A percentile compares a stretch with the other conserved stretches of the same genome.
phyloP scores from a whole-genome alignment of 30 jellyfish, hydroid and myxozoan genomes.

The Pelagia noctiluca region DNA sequence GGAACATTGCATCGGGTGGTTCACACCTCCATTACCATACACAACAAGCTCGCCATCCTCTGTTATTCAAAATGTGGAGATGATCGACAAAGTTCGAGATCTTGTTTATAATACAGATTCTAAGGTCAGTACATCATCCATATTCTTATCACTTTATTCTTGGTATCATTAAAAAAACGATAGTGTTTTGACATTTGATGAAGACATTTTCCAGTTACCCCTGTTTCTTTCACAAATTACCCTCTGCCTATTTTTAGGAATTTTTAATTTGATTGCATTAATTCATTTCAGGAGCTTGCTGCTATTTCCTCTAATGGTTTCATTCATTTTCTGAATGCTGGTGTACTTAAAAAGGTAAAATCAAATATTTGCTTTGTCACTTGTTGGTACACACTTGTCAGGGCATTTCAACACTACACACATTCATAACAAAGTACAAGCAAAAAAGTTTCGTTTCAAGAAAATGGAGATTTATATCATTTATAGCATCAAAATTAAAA shows the following conservation, averaged over 20 bases:
- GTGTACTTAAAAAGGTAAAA: conserved; percentile 57
- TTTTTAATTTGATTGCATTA: not conserved
- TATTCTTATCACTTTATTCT: not conserved
- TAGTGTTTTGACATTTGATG: not conserved
- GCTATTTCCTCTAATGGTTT: conserved; percentile 93
- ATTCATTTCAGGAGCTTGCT: conserved; percentile 72
- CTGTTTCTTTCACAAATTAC: not conserved
- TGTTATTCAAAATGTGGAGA: conserved; percentile 50
- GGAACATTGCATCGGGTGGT: conserved; percentile 23
- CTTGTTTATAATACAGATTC: conserved; percentile 73
- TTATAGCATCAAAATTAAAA: too few relatives aligned
- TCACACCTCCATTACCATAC: conserved; percentile 49
- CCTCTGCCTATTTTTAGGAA: not conserved
- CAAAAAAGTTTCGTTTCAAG: too few relatives aligned
- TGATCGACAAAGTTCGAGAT: conserved; percentile 86
- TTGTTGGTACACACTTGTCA: too few relatives aligned
- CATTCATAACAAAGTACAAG: too few relatives aligned
- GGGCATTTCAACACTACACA: too few relatives aligned
- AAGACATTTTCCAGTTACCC: not conserved
- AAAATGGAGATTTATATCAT: too few relatives aligned
- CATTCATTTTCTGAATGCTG: conserved; percentile 83
- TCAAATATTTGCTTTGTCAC: too few relatives aligned
- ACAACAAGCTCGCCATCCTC: conserved; percentile 36
- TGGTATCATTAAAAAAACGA: not conserved
- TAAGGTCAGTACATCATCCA: conserved; percentile 46